Evolutionary conservation across 2,888 invertebrate genomes (phyloP).

Genomic region (Anagyrus pseudococci): DNA sequence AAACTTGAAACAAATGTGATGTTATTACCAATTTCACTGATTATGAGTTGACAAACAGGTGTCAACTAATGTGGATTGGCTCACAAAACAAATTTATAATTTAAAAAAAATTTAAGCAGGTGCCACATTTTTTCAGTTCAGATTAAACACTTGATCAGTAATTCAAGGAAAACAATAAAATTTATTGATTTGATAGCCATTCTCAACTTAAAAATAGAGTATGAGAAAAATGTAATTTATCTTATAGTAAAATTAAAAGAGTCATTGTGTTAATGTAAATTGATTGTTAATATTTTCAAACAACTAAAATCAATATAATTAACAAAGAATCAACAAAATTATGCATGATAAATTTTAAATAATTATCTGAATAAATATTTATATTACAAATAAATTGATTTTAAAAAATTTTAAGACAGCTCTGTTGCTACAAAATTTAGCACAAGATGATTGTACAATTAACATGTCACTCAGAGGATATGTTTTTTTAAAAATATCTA

Average conservation of each 20-base stretch:
- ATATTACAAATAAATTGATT: constrained; percentile 25
- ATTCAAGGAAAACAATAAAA: too few relatives aligned
- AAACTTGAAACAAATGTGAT: too few relatives aligned
- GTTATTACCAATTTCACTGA: too few relatives aligned
- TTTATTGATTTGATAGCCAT: too few relatives aligned
- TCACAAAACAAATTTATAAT: too few relatives aligned
- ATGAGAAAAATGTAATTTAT: not conserved
- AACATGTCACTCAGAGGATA: constrained; percentile 36
- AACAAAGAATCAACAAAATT: constrained; percentile 24
- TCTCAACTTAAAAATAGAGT: not conserved
- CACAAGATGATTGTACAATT: constrained; percentile 32
- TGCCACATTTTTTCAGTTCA: too few relatives aligned
- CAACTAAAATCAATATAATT: constrained; percentile 30
- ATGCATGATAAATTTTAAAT: constrained; percentile 5
- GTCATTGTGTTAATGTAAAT: constrained; percentile 31
- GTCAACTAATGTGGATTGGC: too few relatives aligned
- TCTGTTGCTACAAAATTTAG: constrained; percentile 26
- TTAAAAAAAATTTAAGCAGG: too few relatives aligned
- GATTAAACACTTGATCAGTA: too few relatives aligned
- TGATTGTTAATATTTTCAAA: constrained; percentile 25
- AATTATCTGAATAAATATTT: constrained; percentile 29
- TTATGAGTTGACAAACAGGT: too few relatives aligned
- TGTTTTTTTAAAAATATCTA: constrained; percentile 39
- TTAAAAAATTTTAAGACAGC: constrained; percentile 38
- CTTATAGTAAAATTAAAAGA: constrained; percentile 25